phyloP scores from a whole-genome alignment of 2,113 vertebrate species.

The Barnardius zonarius region DNA sequence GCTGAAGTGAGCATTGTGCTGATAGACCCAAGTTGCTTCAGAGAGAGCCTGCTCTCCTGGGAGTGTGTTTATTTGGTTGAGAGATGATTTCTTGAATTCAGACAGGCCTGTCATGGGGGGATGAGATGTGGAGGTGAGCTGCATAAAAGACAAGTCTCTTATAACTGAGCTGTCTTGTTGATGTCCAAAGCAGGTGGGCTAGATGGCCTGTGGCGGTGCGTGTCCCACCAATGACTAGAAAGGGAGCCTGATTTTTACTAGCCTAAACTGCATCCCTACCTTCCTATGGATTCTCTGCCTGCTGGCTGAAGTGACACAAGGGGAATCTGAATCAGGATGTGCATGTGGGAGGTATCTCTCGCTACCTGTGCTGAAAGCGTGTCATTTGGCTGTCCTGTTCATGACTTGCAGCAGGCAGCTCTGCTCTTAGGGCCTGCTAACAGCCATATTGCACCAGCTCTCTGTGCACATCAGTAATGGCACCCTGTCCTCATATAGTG shows the following conservation, averaged over 20 bases:
- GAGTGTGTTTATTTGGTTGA: neutral
- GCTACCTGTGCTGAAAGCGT: neutral
- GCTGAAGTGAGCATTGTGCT: neutral
- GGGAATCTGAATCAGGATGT: neutral
- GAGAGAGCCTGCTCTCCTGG: neutral
- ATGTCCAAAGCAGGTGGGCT: neutral
- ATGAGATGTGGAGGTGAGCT: neutral
- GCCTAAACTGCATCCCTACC: neutral
- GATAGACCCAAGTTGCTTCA: neutral
- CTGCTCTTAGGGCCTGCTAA: neutral
- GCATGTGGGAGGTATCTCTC: neutral
- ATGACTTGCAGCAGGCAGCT: neutral
- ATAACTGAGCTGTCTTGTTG: neutral
- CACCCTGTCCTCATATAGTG: neutral
- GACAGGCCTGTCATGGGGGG: neutral
- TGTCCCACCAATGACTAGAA: neutral
- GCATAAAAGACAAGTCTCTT: neutral
- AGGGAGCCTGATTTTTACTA: neutral
- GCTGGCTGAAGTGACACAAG: neutral
- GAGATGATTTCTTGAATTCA: neutral
- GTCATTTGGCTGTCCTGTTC: neutral
- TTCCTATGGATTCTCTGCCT: neutral
- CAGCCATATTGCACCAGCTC: neutral
- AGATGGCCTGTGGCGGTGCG: neutral
- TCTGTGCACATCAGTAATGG: neutral